phyloP scores from a whole-genome alignment of 2,113 vertebrate genomes.

The Opisthocomus hoazin region DNA sequence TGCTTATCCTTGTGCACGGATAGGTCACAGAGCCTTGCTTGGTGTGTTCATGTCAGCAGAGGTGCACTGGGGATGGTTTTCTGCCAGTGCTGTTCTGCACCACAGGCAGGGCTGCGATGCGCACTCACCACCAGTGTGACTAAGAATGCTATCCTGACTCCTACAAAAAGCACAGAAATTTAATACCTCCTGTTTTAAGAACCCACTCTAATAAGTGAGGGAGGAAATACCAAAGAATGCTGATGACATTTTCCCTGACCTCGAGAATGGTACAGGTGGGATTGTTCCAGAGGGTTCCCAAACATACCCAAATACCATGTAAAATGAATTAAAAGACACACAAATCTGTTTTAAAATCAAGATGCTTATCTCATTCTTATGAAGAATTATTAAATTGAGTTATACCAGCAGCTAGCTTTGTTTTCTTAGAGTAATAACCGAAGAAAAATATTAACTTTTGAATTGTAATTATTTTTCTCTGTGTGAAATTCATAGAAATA shows the following conservation, averaged over 20 bases:
- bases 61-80: not conserved
- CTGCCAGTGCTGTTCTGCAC: not conserved
- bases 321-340: not conserved
- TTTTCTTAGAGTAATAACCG: not conserved
- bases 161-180: not conserved
- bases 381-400: not conserved
- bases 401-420: not conserved
- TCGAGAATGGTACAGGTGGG: not conserved
- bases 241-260: not conserved
- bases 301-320: not conserved
- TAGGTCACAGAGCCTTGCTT: not conserved
- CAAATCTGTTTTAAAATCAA: not conserved
- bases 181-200: not conserved
- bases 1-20: not conserved
- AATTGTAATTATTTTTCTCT: not conserved
- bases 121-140: rapidly evolving
- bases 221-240: not conserved
- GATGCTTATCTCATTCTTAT: not conserved
- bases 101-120: rapidly evolving
- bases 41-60: rapidly evolving
- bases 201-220: not conserved
- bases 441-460: not conserved
- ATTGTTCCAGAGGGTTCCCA: not conserved
- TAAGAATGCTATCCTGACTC: not conserved
- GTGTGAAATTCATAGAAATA: not conserved